Evolutionary conservation across 2,888 invertebrate genomes (phyloP).

Genomic region (Autographa gamma): DNA sequence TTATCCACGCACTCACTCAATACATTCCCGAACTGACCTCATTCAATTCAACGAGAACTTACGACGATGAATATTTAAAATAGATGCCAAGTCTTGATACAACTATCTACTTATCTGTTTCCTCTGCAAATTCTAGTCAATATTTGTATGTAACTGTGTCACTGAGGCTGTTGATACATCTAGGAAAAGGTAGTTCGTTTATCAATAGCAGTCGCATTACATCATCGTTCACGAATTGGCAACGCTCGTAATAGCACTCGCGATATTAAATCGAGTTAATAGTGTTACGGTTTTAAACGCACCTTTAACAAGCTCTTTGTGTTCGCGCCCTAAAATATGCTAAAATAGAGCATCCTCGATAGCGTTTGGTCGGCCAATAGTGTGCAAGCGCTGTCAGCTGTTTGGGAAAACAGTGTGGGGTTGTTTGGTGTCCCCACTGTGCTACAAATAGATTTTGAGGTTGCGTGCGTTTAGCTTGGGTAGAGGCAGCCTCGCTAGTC

Average conservation of each 20-base stretch:
- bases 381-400: constrained; percentile 46
- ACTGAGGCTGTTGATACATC: constrained; percentile 5
- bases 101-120: constrained; percentile 9
- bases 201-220: constrained; percentile 37
- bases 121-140: constrained; percentile 17
- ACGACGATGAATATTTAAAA: constrained; percentile 8
- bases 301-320: constrained; percentile 22
- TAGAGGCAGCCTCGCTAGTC: constrained; percentile 1
- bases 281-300: constrained; percentile 11
- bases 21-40: constrained; percentile 6
- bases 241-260: constrained; percentile 32
- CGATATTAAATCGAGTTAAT: constrained; percentile 10
- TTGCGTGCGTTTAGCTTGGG: constrained; percentile 9
- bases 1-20: neutral
- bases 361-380: constrained; percentile 44
- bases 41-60: constrained; percentile 1
- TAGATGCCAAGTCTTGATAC: constrained; percentile 32
- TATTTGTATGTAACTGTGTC: constrained; percentile 30
- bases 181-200: constrained; percentile 27
- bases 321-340: constrained; percentile 25
- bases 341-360: constrained; percentile 49
- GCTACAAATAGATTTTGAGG: constrained; percentile 7
- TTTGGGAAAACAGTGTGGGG: constrained; percentile 28
- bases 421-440: constrained; percentile 20
- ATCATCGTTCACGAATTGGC: constrained; percentile 28